phyloP scores from a whole-genome alignment of 2,888 invertebrate genomes.

The Ectobius pallidus region DNA sequence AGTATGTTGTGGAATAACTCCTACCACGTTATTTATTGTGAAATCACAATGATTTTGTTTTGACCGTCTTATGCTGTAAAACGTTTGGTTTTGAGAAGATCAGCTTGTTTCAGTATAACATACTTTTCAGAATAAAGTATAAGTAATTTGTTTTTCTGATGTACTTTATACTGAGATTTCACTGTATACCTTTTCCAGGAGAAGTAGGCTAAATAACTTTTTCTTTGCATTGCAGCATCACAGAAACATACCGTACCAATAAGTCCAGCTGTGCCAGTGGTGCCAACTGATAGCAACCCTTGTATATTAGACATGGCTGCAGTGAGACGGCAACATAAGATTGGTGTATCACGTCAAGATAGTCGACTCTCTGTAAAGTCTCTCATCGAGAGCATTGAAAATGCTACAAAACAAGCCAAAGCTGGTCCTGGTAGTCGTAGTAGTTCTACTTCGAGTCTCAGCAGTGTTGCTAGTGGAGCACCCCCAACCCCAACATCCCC shows the following conservation, averaged over 20 bases:
- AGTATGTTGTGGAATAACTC: too few relatives aligned
- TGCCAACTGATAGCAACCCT: background rate
- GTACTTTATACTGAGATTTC: too few relatives aligned
- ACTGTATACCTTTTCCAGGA: too few relatives aligned
- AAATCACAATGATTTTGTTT: too few relatives aligned
- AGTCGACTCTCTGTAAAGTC: constrained; percentile 88
- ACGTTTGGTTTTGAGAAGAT: too few relatives aligned
- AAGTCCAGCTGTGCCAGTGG: background rate
- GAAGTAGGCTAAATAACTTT: too few relatives aligned
- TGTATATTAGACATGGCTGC: constrained; percentile 59
- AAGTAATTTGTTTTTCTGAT: too few relatives aligned
- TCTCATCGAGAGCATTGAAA: constrained; percentile 90
- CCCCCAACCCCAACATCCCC: constrained; percentile 49
- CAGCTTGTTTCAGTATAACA: too few relatives aligned
- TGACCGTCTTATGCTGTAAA: too few relatives aligned
- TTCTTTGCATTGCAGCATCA: background rate
- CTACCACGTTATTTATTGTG: too few relatives aligned
- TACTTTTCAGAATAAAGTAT: too few relatives aligned
- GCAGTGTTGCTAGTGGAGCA: constrained; percentile 61
- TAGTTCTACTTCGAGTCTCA: constrained; percentile 68
- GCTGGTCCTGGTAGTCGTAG: constrained; percentile 63
- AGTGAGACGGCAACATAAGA: constrained; percentile 60
- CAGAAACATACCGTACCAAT: constrained; percentile 28
- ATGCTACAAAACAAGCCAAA: constrained; percentile 77
- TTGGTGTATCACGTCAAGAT: constrained; percentile 66